Base-by-base conservation (phyloP, 2,113 vertebrate genomes). In the Clinocottus analis region DNA sequence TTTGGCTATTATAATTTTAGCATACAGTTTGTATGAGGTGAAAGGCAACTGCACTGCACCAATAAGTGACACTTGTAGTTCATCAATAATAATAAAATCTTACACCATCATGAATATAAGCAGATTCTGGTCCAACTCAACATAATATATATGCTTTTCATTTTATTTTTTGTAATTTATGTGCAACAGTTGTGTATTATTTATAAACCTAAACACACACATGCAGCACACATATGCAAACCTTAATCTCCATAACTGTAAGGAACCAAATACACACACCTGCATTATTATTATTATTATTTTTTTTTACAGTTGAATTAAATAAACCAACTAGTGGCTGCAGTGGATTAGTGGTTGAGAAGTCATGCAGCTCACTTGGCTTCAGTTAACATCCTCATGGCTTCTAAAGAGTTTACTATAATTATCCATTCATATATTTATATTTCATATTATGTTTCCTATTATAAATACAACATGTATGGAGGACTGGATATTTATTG, bases 401-500 rank as follows among this genome's bases (percentile, higher is more conserved):
- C 76, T 90, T 89, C 87, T 75, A 66, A 77, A 76, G 72, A 21
- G 14, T 89, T 71, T 56, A 62, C 75, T 59, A 41, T 85, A 63
- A 82, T 83, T 49, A 76, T 62, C 60, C 31, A 23, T 58, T 77
- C 58, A 80, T 80, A 80, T 80, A 85, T 81, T 86, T 72, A 84
- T 82, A 87, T 85, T 80, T 80, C 81, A 82, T 56, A 72, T 88
- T 56, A 83, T 82, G 49, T 25, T 55, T 53, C 43, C 65, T 74
- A 41, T 10, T 19, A 73, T 77, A 45, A 78, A 82, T 71, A 72
- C 68, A 67, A 80, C 72, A 65, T 61, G 51, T 89, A 72, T 80
- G 61, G 25, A 77, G n/a, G 58, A 72, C 63, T 76, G 71, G 25
- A 78, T 80, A 89, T 94, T 86, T 89, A 90, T 85, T 90, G 80